Evolutionary conservation across 1,140 invertebrate genomes (phyloP).

Genomic region (Uloborus diversus): DNA sequence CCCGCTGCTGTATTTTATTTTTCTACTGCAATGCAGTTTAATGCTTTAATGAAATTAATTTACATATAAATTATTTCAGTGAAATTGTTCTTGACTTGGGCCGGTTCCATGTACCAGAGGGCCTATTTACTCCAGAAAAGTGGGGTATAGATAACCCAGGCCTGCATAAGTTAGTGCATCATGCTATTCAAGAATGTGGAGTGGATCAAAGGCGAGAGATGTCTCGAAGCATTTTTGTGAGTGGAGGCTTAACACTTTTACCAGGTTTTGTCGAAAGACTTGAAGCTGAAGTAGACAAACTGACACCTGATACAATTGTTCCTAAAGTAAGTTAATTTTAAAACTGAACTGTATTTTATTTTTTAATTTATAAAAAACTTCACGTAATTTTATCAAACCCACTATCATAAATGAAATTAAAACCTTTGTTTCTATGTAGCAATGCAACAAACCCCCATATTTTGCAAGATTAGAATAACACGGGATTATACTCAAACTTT

Average conservation of each 20-base stretch:
- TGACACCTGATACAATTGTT: slow-evolving; percentile 71
- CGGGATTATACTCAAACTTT: no score
- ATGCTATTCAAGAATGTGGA: slow-evolving; percentile 71
- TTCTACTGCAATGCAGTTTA: no score
- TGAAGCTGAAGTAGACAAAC: slow-evolving; percentile 69
- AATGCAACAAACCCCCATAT: no score
- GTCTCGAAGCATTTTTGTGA: slow-evolving; percentile 67
- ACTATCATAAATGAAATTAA: no score
- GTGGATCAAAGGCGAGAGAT: slow-evolving; percentile 71
- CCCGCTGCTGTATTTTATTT: no score
- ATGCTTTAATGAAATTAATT: no score
- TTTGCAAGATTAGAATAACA: no score
- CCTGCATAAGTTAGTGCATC: slow-evolving; percentile 71
- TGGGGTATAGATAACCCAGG: slow-evolving; percentile 73
- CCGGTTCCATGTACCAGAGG: slow-evolving; percentile 71
- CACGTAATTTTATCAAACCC: no score
- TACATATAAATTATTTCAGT: slow-evolving; percentile 58
- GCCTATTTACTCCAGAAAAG: slow-evolving; percentile 72
- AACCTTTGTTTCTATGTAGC: no score
- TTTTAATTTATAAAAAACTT: no score
- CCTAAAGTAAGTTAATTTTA: slow-evolving; percentile 70
- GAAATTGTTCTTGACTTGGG: slow-evolving; percentile 65
- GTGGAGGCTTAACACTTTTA: slow-evolving; percentile 70
- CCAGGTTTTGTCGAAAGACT: slow-evolving; percentile 73
- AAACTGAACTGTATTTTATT: no score